Evolutionary conservation across 2,113 vertebrate species (phyloP).

Genomic region (Periophthalmus modestus): DNA sequence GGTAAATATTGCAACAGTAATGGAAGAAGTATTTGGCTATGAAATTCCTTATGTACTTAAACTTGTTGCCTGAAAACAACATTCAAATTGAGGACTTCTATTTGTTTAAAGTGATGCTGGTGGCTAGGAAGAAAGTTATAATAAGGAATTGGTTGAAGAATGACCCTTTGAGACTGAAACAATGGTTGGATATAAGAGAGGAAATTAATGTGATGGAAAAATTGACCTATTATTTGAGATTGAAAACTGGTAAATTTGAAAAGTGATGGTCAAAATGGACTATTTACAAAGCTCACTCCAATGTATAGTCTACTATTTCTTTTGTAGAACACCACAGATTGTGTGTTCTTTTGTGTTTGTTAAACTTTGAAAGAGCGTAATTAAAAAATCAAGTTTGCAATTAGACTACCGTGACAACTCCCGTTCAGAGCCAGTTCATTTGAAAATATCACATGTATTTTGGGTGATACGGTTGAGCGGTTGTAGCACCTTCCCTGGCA

Average conservation of each 20-base stretch:
- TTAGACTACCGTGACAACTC: too few species aligned
- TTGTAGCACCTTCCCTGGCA: conserved; percentile 32
- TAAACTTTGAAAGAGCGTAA: too few species aligned
- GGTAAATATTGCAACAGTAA: neutral
- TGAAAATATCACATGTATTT: conserved; percentile 14
- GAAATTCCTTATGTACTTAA: neutral
- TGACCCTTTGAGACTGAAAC: neutral
- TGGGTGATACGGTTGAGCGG: conserved; percentile 20
- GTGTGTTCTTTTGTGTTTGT: too few species aligned
- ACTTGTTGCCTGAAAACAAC: neutral
- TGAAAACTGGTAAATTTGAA: too few species aligned
- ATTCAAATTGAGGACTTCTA: neutral
- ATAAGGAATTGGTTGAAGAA: neutral
- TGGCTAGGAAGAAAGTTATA: neutral
- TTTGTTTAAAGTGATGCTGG: neutral
- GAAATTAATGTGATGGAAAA: neutral
- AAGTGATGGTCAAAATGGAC: too few species aligned
- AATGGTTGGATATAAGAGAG: too few species aligned
- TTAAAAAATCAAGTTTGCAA: too few species aligned
- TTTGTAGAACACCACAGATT: too few species aligned
- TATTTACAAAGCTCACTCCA: too few species aligned
- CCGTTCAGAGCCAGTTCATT: neutral
- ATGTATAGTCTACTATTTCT: too few species aligned
- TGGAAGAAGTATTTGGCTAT: neutral
- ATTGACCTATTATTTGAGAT: neutral